Percentiles rank a stretch among this genome's conserved stretches.
phyloP scores from a whole-genome alignment of 1,140 invertebrate species.

The Halictus rubicundus region DNA sequence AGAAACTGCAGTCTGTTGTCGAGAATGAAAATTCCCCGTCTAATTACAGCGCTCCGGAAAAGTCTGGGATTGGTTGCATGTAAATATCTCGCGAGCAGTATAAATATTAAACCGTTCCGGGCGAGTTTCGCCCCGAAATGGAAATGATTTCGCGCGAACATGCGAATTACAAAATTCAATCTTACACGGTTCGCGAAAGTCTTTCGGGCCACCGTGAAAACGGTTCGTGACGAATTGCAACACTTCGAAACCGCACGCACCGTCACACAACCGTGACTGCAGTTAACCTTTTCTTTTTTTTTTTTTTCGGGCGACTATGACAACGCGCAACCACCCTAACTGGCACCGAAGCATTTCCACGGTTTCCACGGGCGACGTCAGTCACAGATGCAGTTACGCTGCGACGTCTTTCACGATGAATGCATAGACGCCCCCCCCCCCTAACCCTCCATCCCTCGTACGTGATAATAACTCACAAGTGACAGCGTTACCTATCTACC shows the following conservation, averaged over 20 bases:
- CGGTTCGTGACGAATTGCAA: not conserved
- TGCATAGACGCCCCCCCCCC: slow-evolving; percentile 51
- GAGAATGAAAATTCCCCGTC: too few species aligned
- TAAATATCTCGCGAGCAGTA: too few species aligned
- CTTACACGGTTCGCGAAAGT: not conserved
- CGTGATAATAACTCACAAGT: slow-evolving; percentile 63
- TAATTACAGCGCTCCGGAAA: too few species aligned
- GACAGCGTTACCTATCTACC: slow-evolving; percentile 62
- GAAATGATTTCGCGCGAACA: not conserved
- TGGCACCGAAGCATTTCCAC: slow-evolving; percentile 60
- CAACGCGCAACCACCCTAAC: slow-evolving; percentile 59
- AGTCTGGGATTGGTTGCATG: too few species aligned
- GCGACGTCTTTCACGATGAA: slow-evolving; percentile 60
- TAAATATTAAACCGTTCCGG: too few species aligned
- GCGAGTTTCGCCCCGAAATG: not conserved
- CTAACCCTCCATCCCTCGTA: too few species aligned
- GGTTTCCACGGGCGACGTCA: slow-evolving; percentile 63
- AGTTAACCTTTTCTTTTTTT: slow-evolving; percentile 49
- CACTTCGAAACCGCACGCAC: not conserved
- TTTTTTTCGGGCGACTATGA: slow-evolving; percentile 38
- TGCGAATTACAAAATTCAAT: not conserved
- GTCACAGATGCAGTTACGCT: slow-evolving; percentile 61
- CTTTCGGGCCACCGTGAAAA: not conserved
- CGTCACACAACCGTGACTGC: slow-evolving; percentile 1
- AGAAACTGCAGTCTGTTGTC: too few species aligned